Conservation (phyloP, 2,888 invertebrate genomes). For the Prosopocoilus inquinatus region DNA sequence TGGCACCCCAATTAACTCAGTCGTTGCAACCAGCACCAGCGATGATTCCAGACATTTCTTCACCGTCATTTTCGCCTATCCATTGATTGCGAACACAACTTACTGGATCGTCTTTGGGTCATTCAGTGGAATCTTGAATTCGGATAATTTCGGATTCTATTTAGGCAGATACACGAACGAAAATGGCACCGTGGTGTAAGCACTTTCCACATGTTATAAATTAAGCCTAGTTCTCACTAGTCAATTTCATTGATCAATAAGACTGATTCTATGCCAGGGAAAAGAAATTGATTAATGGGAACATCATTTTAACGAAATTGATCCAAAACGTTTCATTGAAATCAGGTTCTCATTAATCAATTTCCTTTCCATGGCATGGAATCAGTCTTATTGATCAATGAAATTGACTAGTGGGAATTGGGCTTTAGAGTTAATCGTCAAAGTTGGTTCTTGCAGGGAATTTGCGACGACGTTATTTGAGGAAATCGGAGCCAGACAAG, state of each 20-base stretch:
- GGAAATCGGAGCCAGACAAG: constrained; percentile 53
- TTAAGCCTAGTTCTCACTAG: too few species aligned
- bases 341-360: too few species aligned
- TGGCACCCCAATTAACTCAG: neutral
- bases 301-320: too few species aligned
- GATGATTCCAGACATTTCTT: neutral
- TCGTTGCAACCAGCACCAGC: neutral
- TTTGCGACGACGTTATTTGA: constrained; percentile 18
- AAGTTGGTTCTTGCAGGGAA: constrained; percentile 4
- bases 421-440: too few species aligned
- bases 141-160: constrained; percentile 13
- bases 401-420: too few species aligned
- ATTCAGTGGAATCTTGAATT: constrained; percentile 13
- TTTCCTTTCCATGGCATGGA: too few species aligned
- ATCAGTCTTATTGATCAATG: too few species aligned
- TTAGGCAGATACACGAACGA: constrained; percentile 13
- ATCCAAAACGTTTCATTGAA: too few species aligned
- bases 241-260: too few species aligned
- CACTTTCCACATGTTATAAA: neutral
- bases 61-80: constrained; percentile 3
- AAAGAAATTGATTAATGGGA: too few species aligned
- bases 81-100: neutral
- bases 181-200: constrained; percentile 7
- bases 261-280: too few species aligned
- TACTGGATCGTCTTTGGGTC: constrained; percentile 3